Conservation (phyloP, 1,140 invertebrate genomes). For the Anastrepha obliqua region DNA sequence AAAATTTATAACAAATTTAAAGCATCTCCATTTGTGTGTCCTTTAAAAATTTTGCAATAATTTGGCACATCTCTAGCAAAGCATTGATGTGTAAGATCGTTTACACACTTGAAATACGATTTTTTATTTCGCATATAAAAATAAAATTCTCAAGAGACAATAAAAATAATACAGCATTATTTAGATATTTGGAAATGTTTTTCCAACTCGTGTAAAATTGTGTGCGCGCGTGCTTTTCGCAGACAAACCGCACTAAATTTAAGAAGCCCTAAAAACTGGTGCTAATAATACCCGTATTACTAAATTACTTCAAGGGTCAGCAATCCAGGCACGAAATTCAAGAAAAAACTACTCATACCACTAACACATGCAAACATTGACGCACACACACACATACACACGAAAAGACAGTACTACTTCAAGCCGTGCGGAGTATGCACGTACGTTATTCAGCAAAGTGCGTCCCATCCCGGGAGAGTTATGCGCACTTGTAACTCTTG, state of each 20-base stretch:
- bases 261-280: neutral
- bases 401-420: neutral
- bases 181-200: neutral
- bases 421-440: no score
- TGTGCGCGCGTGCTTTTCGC: no score
- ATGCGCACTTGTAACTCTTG: no score
- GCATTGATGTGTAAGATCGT: conserved; percentile 73
- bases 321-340: neutral
- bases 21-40: no score
- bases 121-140: conserved; percentile 9
- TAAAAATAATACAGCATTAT: neutral
- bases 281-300: neutral
- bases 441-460: no score
- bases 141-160: neutral
- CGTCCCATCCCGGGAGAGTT: no score
- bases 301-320: conserved; percentile 9
- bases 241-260: neutral
- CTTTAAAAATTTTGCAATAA: neutral
- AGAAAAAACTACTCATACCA: neutral
- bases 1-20: no score
- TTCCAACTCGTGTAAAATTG: neutral
- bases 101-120: conserved; percentile 70
- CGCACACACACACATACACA: neutral
- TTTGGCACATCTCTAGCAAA: conserved; percentile 66
- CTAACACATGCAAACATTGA: neutral